Evolutionary conservation across 2,113 vertebrate species (phyloP).

Genomic region (Rhinoderma darwinii): DNA sequence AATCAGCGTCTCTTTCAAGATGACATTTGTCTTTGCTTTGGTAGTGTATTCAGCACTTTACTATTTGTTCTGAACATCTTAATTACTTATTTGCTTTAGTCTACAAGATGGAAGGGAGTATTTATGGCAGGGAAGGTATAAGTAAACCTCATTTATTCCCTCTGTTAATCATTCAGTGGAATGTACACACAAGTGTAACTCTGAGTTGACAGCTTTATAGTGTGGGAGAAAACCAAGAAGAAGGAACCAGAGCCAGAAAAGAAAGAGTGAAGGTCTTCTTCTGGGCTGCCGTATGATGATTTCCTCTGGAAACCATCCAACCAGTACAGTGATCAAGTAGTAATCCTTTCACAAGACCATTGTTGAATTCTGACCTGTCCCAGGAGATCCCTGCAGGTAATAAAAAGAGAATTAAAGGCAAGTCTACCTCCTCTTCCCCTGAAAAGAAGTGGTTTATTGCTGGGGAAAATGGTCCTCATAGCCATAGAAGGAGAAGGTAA

Average conservation of each 20-base stretch:
- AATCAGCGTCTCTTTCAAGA: background rate
- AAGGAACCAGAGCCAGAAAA: background rate
- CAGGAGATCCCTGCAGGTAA: background rate
- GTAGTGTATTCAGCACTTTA: background rate
- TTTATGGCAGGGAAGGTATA: constrained; percentile 19
- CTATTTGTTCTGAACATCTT: constrained; percentile 38
- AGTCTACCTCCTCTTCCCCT: background rate
- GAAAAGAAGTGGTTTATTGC: background rate
- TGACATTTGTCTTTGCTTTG: constrained; percentile 1
- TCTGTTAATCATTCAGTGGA: constrained; percentile 30
- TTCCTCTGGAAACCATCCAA: constrained; percentile 24
- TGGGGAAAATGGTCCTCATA: background rate
- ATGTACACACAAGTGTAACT: constrained; percentile 11
- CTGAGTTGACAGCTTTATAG: constrained; percentile 18
- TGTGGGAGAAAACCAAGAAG: background rate
- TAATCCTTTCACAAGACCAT: constrained; percentile 19
- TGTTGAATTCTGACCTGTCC: background rate
- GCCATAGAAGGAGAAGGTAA: background rate
- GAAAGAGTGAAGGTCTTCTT: background rate
- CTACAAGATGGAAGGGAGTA: background rate
- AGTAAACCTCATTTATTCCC: constrained; percentile 7
- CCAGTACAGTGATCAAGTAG: background rate
- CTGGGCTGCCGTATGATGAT: background rate
- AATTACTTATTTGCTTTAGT: constrained; percentile 32
- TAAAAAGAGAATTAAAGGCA: constrained; percentile 21